These are phyloP conservation scores for Rhizomys pruinosus DNA, from an alignment of 2,113 vertebrate species.

Conservation along the genomic window DNA sequence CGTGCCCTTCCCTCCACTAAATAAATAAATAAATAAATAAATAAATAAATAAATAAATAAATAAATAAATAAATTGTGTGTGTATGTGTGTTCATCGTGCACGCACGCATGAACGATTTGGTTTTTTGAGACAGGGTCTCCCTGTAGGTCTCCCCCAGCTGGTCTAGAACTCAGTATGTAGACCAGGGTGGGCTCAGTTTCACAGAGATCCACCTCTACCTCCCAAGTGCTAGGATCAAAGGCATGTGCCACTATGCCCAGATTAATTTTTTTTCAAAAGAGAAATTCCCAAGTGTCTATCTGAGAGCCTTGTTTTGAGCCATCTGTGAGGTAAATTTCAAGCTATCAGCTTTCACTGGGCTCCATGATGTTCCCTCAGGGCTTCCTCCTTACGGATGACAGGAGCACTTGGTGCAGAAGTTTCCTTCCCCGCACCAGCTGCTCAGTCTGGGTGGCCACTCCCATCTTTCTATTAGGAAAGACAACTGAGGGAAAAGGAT, in stretches of 20 bases:
- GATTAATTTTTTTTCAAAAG: too few species aligned
- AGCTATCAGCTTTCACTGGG: neutral
- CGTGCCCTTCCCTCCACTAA: too few species aligned
- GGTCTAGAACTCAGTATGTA: too few species aligned
- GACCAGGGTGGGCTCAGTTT: too few species aligned
- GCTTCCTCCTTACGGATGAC: neutral
- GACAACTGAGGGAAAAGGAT: neutral
- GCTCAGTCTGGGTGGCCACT: neutral
- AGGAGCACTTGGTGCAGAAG: neutral
- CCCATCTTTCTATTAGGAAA: neutral
- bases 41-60: too few species aligned
- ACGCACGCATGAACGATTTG: neutral
- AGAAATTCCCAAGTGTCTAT: too few species aligned
- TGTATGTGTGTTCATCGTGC: neutral
- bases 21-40: neutral
- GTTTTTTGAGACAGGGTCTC: neutral
- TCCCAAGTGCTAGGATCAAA: too few species aligned
- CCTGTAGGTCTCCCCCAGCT: too few species aligned
- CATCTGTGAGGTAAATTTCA: neutral
- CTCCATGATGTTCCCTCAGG: neutral
- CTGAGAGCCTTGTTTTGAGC: neutral
- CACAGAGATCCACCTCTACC: too few species aligned
- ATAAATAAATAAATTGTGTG: too few species aligned
- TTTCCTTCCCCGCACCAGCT: neutral
- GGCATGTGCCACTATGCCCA: too few species aligned